Conservation (phyloP, 2,888 invertebrate genomes). For the Polydrusus cervinus region DNA sequence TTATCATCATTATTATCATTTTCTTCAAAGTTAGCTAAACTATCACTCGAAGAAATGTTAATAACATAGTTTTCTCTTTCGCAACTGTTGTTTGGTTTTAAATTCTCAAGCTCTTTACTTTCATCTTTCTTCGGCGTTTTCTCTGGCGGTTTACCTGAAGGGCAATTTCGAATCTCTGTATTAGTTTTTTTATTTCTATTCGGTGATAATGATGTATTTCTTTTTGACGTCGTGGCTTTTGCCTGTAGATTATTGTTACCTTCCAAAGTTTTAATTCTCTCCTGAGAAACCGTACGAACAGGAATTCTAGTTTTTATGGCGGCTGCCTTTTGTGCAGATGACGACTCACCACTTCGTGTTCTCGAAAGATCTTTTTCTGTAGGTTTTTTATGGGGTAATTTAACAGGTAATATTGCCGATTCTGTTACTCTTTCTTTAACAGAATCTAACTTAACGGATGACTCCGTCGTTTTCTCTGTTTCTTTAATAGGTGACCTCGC, state of each 20-base stretch:
- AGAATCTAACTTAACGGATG: too few species aligned
- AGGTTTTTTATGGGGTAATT: background rate
- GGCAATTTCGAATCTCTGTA: too few species aligned
- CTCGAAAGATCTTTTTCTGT: background rate
- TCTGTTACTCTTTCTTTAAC: background rate
- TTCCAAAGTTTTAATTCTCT: background rate
- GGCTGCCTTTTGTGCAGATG: background rate
- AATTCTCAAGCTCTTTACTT: background rate
- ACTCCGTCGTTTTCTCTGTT: too few species aligned
- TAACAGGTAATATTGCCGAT: background rate
- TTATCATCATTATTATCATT: too few species aligned
- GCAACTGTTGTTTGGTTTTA: background rate
- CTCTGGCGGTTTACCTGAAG: too few species aligned
- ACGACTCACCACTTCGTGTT: background rate
- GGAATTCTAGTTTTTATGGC: constrained; percentile 20
- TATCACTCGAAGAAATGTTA: background rate
- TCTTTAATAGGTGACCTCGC: background rate
- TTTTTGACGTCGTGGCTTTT: background rate
- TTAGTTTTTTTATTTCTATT: too few species aligned
- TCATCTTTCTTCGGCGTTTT: too few species aligned
- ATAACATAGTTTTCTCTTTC: background rate
- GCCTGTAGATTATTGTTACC: background rate
- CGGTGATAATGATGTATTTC: too few species aligned
- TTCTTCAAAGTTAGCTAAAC: background rate
- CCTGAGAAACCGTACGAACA: constrained; percentile 16